A percentile compares a stretch with the other conserved stretches of the same genome.
Evolutionary conservation across 2,888 invertebrate genomes (phyloP).

Genomic region (Torymus texanus): DNA sequence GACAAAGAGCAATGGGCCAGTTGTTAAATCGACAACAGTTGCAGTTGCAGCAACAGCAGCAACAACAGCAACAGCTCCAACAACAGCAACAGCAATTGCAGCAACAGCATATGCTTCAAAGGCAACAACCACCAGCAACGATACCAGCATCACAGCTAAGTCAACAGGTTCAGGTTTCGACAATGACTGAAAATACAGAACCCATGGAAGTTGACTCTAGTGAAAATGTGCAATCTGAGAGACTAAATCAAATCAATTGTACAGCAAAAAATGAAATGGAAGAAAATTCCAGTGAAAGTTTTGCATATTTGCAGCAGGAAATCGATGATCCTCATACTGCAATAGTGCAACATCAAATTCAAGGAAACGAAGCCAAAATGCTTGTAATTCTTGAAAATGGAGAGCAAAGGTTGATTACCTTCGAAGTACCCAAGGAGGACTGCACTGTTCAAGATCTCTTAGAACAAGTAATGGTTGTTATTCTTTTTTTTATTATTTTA

Average conservation of each 20-base stretch:
- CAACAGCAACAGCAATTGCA: conserved; percentile 59
- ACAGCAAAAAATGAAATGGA: conserved; percentile 61
- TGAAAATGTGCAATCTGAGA: conserved; percentile 57
- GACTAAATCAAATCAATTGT: conserved; percentile 57
- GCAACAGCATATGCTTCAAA: conserved; percentile 55
- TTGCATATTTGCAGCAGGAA: conserved; percentile 68
- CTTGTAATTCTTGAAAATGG: conserved; percentile 85
- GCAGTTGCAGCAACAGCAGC: conserved; percentile 66
- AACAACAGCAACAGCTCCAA: conserved; percentile 28
- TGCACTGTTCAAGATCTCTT: conserved; percentile 89
- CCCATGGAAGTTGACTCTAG: conserved; percentile 57
- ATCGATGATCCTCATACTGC: conserved; percentile 69
- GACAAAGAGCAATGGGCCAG: conserved; percentile 47
- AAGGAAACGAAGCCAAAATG: conserved; percentile 84
- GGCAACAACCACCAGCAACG: conserved; percentile 12
- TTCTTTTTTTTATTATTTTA: conserved; percentile 1
- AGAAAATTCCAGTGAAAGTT: conserved; percentile 62
- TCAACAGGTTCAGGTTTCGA: conserved; percentile 64
- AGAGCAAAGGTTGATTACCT: conserved; percentile 88
- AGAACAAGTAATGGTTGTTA: conserved; percentile 79
- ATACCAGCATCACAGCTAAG: conserved; percentile 66
- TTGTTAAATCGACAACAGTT: conserved; percentile 64
- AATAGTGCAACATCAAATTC: conserved; percentile 70
- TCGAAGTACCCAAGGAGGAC: conserved; percentile 87
- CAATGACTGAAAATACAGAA: conserved; percentile 53